These are phyloP conservation scores for Periophthalmus magnuspinnatus DNA, from an alignment of 2,797 vertebrate species.

Conservation along the genomic window DNA sequence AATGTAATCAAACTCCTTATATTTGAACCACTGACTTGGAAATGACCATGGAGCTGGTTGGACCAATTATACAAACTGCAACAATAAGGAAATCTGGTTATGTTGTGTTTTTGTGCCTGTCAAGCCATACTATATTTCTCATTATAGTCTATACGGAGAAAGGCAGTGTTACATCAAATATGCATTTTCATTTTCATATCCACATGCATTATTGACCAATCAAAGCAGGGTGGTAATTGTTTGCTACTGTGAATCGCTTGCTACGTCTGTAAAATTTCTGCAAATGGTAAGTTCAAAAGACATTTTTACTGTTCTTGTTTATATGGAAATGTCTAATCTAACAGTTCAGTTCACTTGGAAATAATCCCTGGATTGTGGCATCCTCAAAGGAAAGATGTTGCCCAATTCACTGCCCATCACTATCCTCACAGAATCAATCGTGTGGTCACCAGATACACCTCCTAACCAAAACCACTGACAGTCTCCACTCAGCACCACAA, in stretches of 20 bases:
- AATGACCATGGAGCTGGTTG: not conserved
- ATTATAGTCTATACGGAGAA: not conserved
- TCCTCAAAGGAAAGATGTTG: slow-evolving; percentile 5
- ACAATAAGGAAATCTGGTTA: too few relatives aligned
- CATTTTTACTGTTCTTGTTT: too few relatives aligned
- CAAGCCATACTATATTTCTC: not conserved
- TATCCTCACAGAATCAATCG: slow-evolving; percentile 35
- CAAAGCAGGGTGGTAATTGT: too few relatives aligned
- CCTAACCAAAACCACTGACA: slow-evolving; percentile 47
- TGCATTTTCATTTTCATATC: not conserved
- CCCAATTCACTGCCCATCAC: slow-evolving; percentile 14
- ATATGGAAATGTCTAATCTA: not conserved
- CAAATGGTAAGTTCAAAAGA: too few relatives aligned
- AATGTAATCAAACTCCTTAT: not conserved
- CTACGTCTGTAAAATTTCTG: too few relatives aligned
- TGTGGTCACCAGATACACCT: slow-evolving; percentile 37
- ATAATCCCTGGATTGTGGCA: not conserved
- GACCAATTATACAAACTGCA: not conserved
- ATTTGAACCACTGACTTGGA: not conserved
- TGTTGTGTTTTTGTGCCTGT: not conserved
- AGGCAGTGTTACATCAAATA: not conserved
- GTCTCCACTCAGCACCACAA: slow-evolving; percentile 16
- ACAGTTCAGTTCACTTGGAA: too few relatives aligned
- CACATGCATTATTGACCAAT: not conserved
- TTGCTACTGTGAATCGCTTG: too few relatives aligned